Evolutionary conservation across 1,140 invertebrate species (phyloP).

Genomic region (Tribolium castaneum): DNA sequence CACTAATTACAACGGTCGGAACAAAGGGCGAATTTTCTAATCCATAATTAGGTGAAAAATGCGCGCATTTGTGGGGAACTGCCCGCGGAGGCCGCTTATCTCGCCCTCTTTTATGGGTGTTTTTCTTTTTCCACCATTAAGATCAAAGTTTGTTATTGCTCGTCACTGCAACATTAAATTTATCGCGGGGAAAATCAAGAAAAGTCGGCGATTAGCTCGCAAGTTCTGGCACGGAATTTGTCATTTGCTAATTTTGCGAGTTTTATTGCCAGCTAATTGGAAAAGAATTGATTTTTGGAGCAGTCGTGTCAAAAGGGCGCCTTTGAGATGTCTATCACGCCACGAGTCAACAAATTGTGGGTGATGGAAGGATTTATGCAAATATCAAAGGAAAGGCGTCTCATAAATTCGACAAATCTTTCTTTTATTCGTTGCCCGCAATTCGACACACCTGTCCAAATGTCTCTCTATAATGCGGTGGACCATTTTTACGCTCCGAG

Average conservation of each 20-base stretch:
- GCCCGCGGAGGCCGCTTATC: too few species aligned
- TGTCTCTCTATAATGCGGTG: conserved; percentile 1
- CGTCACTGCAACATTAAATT: conserved; percentile 11
- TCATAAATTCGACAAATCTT: conserved; percentile 17
- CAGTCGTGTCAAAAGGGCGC: background rate
- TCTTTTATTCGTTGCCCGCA: background rate
- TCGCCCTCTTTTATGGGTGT: background rate
- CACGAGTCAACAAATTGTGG: conserved; percentile 10
- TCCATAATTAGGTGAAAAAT: too few species aligned
- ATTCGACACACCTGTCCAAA: conserved; percentile 15
- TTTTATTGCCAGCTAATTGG: background rate
- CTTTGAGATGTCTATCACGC: background rate
- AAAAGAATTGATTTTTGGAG: background rate
- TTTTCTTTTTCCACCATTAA: background rate
- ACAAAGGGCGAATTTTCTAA: background rate
- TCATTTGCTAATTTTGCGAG: background rate
- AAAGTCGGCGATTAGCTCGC: background rate
- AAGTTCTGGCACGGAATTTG: background rate
- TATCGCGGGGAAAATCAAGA: conserved; percentile 7
- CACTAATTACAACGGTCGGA: background rate
- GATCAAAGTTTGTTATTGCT: conserved; percentile 13
- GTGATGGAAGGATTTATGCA: background rate
- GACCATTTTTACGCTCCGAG: background rate
- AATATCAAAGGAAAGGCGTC: background rate
- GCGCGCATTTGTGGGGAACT: too few species aligned